phyloP scores from a whole-genome alignment of 1,140 invertebrate species.

The Drosophila serrata region DNA sequence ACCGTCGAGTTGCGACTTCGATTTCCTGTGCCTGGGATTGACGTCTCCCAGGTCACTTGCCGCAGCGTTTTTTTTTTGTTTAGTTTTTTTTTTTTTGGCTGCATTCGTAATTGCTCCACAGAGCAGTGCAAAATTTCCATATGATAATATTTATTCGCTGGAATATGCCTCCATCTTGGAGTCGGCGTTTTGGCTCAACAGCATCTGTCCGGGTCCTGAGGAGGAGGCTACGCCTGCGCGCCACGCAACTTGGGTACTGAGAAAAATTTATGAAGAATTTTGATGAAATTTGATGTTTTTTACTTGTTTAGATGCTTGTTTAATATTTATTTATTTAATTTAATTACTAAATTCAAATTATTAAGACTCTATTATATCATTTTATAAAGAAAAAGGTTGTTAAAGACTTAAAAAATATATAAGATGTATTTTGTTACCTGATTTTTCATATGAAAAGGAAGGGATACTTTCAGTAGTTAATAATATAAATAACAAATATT shows the following conservation, averaged over 20 bases:
- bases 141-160: conserved; percentile 83
- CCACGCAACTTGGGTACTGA: conserved; percentile 54
- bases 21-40: conserved; percentile 76
- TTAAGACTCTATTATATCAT: rapidly evolving
- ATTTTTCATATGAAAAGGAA: too few species aligned
- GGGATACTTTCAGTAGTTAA: rapidly evolving
- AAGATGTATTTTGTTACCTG: too few species aligned
- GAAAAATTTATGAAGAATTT: neutral
- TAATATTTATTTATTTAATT: neutral
- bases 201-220: conserved; percentile 37
- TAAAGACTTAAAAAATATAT: too few species aligned
- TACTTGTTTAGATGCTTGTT: neutral
- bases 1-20: conserved; percentile 80
- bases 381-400: neutral
- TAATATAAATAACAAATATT: neutral
- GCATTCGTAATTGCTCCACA: conserved; percentile 78
- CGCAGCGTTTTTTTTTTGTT: too few species aligned
- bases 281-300: neutral
- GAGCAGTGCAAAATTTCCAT: conserved; percentile 72
- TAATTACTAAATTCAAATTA: neutral
- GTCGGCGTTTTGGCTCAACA: conserved; percentile 37
- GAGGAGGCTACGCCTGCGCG: conserved; percentile 63
- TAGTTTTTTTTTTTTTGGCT: too few species aligned
- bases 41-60: conserved; percentile 77
- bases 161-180: conserved; percentile 71